These are phyloP conservation scores for Sebastes flavidus DNA, from an alignment of 2,797 vertebrate species.

Conservation along the genomic window DNA sequence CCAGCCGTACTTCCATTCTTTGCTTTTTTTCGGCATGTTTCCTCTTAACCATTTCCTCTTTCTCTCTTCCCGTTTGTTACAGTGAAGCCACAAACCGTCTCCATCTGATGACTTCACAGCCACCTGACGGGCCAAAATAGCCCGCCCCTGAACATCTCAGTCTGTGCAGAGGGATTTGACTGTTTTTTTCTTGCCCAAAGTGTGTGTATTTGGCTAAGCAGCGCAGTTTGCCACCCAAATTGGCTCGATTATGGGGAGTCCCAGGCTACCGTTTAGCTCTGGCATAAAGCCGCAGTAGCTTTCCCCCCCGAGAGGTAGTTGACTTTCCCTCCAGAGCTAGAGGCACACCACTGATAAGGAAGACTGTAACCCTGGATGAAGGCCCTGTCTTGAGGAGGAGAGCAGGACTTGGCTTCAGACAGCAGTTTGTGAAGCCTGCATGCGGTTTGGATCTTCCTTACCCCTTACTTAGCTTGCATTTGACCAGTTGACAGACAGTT, in stretches of 20 bases:
- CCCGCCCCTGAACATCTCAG: not conserved
- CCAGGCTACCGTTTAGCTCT: constrained; percentile 15
- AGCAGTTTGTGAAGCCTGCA: constrained; percentile 33
- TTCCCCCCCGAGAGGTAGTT: constrained; percentile 10
- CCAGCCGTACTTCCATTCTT: constrained; percentile 19
- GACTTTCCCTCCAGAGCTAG: constrained; percentile 7
- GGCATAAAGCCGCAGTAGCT: constrained; percentile 27
- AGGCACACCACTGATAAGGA: constrained; percentile 19
- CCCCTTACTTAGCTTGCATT: not conserved
- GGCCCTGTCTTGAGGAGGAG: constrained; percentile 22
- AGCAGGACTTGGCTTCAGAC: constrained; percentile 35
- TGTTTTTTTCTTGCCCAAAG: not conserved
- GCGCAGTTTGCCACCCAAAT: constrained; percentile 18
- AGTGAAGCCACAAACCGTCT: constrained; percentile 30
- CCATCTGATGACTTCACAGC: constrained; percentile 27
- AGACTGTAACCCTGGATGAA: constrained; percentile 42
- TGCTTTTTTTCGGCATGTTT: constrained; percentile 23
- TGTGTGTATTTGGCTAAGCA: constrained; percentile 8
- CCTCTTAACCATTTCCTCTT: constrained; percentile 61
- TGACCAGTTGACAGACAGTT: not conserved
- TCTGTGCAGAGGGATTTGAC: not conserved
- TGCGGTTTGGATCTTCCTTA: constrained; percentile 20
- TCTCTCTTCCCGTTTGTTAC: constrained; percentile 25
- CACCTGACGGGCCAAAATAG: constrained; percentile 2
- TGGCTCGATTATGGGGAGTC: constrained; percentile 12